Evolutionary conservation across 2,113 vertebrate genomes (phyloP).

Genomic region (Noctilio leporinus): DNA sequence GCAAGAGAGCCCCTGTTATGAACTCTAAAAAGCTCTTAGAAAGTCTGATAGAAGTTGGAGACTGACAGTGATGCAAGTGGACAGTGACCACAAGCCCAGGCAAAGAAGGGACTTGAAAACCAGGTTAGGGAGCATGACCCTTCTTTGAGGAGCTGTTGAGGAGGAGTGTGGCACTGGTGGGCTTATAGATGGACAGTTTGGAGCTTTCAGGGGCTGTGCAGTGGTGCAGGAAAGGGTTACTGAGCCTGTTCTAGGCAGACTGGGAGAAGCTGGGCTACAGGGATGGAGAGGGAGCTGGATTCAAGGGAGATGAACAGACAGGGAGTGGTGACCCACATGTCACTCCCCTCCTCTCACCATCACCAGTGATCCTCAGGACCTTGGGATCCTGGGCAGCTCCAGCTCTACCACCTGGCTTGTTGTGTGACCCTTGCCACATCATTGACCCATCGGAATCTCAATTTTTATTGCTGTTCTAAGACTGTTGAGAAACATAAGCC

Average conservation of each 20-base stretch:
- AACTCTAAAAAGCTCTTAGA: not conserved
- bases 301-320: not conserved
- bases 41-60: not conserved
- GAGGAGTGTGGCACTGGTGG: not conserved
- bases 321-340: not conserved
- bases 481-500: not conserved
- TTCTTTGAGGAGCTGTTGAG: not conserved
- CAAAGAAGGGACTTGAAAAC: not conserved
- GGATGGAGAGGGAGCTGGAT: not conserved
- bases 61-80: not conserved
- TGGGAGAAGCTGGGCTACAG: not conserved
- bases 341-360: not conserved
- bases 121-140: not conserved
- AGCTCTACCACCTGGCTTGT: not conserved
- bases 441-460: not conserved
- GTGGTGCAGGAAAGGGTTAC: not conserved
- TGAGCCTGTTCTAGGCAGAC: not conserved
- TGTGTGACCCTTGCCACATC: not conserved
- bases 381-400: not conserved
- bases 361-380: not conserved
- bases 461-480: not conserved
- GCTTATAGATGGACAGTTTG: not conserved
- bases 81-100: not conserved
- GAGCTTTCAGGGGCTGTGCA: not conserved
- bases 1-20: not conserved